phyloP scores from a whole-genome alignment of 2,888 invertebrate genomes.

The Steromphala cineraria region DNA sequence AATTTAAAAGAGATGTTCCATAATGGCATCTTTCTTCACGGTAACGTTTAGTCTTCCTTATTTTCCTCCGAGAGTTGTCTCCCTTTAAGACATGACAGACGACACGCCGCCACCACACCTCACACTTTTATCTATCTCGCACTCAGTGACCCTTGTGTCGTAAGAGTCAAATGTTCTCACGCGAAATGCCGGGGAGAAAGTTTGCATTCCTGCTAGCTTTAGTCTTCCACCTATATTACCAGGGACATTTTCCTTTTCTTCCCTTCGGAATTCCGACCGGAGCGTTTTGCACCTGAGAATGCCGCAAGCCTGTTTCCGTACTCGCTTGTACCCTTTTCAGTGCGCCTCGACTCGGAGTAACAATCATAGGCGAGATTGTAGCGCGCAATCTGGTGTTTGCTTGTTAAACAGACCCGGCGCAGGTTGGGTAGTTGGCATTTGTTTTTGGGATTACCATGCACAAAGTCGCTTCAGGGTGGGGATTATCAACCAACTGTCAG shows the following conservation, averaged over 20 bases:
- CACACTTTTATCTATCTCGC: no score
- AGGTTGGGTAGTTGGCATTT: constrained; percentile 1
- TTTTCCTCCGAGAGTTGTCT: no score
- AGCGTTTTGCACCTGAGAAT: constrained; percentile 59
- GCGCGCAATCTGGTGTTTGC: constrained; percentile 9
- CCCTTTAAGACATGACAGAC: no score
- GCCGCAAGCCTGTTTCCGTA: constrained; percentile 52
- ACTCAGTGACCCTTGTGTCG: no score
- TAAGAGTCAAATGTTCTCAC: no score
- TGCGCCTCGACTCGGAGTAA: constrained; percentile 61
- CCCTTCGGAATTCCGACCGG: constrained; percentile 47
- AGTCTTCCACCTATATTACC: constrained; percentile 12
- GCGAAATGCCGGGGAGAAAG: not conserved
- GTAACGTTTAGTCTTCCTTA: no score
- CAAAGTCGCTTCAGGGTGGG: not conserved
- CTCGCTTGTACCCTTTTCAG: constrained; percentile 63
- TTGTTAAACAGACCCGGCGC: not conserved
- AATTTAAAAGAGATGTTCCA: no score
- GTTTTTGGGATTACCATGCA: constrained; percentile 15
- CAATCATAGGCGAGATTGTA: not conserved
- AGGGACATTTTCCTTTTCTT: constrained; percentile 17
- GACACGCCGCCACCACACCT: no score
- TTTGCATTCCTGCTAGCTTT: constrained; percentile 7
- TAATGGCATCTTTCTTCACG: no score
- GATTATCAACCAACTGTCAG: not conserved